phyloP scores from a whole-genome alignment of 2,888 invertebrate genomes.

The Diplazon laetatorius region DNA sequence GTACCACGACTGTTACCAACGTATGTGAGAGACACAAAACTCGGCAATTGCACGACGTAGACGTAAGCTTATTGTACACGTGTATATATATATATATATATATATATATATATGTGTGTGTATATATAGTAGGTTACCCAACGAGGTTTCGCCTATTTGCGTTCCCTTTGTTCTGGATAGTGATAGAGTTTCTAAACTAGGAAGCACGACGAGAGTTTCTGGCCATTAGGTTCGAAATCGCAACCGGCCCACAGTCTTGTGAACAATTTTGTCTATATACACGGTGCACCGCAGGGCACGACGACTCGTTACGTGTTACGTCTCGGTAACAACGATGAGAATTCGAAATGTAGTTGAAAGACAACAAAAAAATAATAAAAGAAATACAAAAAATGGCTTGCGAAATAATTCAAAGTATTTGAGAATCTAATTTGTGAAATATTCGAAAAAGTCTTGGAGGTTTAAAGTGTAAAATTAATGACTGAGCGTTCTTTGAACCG shows the following conservation, averaged over 20 bases:
- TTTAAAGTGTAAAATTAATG: no score
- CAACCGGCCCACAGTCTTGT: constrained; percentile 12
- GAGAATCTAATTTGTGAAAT: constrained; percentile 57
- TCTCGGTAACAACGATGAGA: not conserved
- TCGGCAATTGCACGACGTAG: constrained; percentile 43
- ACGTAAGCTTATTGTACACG: constrained; percentile 1
- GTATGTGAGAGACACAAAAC: constrained; percentile 40
- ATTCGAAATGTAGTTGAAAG: no score
- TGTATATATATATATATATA: no score
- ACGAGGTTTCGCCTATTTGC: constrained; percentile 57
- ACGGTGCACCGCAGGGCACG: constrained; percentile 5
- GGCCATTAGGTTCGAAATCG: constrained; percentile 55
- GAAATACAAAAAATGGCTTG: no score
- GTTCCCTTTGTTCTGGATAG: constrained; percentile 65
- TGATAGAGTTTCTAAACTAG: constrained; percentile 64
- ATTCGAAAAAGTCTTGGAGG: no score
- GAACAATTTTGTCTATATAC: constrained; percentile 4
- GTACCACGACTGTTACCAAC: constrained; percentile 14
- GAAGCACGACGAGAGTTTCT: constrained; percentile 41
- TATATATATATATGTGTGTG: no score
- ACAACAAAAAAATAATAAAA: no score
- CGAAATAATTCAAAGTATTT: constrained; percentile 35
- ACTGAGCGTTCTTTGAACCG: no score
- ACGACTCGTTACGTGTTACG: constrained; percentile 30
- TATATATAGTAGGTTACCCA: constrained; percentile 33